These are phyloP conservation scores for Rhinoderma darwinii DNA, from an alignment of 2,113 vertebrate genomes.

Conservation along the genomic window DNA sequence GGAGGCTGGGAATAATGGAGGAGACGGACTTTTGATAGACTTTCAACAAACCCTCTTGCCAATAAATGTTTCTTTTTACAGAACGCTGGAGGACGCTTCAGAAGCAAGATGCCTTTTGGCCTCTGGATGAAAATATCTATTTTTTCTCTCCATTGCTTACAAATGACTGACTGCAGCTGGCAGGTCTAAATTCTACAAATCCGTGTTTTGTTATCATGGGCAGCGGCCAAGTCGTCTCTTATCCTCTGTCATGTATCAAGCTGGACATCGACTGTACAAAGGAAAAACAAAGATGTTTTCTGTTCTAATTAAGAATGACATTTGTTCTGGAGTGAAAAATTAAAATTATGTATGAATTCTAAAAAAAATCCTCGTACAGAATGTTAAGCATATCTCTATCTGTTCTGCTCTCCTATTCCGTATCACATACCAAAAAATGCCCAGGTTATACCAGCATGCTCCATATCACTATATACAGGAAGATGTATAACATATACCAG, in stretches of 20 bases:
- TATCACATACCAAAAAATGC: no score
- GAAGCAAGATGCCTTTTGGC: slow-evolving; percentile 43
- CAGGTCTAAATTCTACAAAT: slow-evolving; percentile 39
- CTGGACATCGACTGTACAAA: neutral
- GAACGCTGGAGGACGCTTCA: neutral
- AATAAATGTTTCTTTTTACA: slow-evolving; percentile 52
- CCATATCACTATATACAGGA: neutral
- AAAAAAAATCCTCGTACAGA: neutral
- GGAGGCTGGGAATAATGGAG: slow-evolving; percentile 8
- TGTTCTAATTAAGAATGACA: neutral
- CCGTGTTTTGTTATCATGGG: slow-evolving; percentile 46
- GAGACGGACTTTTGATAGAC: slow-evolving; percentile 12
- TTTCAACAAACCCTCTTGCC: slow-evolving; percentile 27
- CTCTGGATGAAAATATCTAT: slow-evolving; percentile 34
- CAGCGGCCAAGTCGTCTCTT: slow-evolving; percentile 16
- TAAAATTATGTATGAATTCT: no score
- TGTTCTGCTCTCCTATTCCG: neutral
- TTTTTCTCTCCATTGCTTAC: slow-evolving; percentile 5
- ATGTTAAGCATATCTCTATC: neutral
- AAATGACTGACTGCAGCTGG: slow-evolving; percentile 43
- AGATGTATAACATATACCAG: no score
- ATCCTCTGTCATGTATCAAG: slow-evolving; percentile 42
- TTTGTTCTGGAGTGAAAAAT: neutral
- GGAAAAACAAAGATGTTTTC: neutral
- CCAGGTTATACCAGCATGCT: neutral